Percentiles rank a stretch among this genome's conserved stretches.
These are phyloP conservation scores for Limanda limanda DNA, from an alignment of 2,113 vertebrate species.

Conservation along the genomic window DNA sequence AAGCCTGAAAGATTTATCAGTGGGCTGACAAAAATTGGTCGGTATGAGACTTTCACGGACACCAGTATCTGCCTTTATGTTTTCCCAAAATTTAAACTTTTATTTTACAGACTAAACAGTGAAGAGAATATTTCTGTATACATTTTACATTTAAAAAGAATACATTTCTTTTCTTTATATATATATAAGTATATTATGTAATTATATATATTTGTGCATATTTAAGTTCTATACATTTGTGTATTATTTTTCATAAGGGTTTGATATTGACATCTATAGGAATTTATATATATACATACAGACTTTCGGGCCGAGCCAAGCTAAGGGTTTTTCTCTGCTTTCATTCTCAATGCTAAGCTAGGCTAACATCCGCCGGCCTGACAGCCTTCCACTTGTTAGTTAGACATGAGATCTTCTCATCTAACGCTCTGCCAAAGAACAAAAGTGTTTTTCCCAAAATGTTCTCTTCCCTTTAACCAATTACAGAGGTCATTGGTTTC, in stretches of 20 bases:
- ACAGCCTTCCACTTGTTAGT: too few relatives aligned
- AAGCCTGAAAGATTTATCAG: too few relatives aligned
- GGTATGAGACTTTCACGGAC: too few relatives aligned
- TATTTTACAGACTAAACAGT: not conserved
- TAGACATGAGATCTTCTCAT: not conserved
- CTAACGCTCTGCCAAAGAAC: not conserved
- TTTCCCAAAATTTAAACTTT: not conserved
- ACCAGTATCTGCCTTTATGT: not conserved
- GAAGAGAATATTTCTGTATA: not conserved
- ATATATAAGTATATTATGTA: not conserved
- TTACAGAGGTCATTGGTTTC: not conserved
- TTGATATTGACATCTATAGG: too few relatives aligned
- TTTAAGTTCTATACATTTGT: too few relatives aligned
- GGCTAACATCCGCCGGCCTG: not conserved
- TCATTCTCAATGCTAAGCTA: constrained; percentile 2
- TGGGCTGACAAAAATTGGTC: too few relatives aligned
- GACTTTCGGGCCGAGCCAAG: not conserved
- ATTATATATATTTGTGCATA: not conserved
- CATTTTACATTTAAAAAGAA: not conserved
- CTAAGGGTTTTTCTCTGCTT: too few relatives aligned
- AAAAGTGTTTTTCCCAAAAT: not conserved
- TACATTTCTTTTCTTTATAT: not conserved
- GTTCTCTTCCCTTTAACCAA: not conserved
- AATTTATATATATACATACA: too few relatives aligned
- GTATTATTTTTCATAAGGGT: too few relatives aligned